Evolutionary conservation across 2,888 invertebrate species (phyloP).

Genomic region (Clanis bilineata): DNA sequence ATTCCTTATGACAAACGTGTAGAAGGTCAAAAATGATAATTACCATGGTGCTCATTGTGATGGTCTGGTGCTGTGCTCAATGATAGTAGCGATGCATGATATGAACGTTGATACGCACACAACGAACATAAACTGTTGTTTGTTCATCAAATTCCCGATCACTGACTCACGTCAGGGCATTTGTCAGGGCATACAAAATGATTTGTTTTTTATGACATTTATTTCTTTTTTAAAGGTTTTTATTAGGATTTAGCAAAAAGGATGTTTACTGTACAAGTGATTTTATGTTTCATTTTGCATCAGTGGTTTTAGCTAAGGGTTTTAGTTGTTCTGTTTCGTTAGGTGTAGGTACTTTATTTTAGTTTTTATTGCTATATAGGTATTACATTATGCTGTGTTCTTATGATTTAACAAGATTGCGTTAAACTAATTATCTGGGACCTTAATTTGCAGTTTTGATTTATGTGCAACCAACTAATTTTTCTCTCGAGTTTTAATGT

Average conservation of each 20-base stretch:
- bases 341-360: no score
- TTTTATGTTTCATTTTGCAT: neutral
- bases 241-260: neutral
- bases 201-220: neutral
- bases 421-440: neutral
- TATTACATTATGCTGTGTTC: no score
- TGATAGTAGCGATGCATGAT: slow-evolving; percentile 49
- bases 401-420: no score
- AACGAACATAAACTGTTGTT: slow-evolving; percentile 48
- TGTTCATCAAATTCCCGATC: slow-evolving; percentile 51
- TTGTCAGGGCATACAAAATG: neutral
- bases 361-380: no score
- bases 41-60: slow-evolving; percentile 44
- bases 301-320: no score
- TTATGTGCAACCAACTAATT: neutral
- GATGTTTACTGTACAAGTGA: neutral
- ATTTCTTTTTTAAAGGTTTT: neutral
- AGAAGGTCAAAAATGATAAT: slow-evolving; percentile 4
- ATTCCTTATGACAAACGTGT: neutral
- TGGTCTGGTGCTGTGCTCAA: slow-evolving; percentile 40
- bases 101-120: slow-evolving; percentile 41
- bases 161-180: neutral
- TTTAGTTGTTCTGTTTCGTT: neutral
- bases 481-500: neutral
- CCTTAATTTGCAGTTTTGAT: neutral